phyloP scores from a whole-genome alignment of 2,113 vertebrate genomes.

The Casuarius casuarius region DNA sequence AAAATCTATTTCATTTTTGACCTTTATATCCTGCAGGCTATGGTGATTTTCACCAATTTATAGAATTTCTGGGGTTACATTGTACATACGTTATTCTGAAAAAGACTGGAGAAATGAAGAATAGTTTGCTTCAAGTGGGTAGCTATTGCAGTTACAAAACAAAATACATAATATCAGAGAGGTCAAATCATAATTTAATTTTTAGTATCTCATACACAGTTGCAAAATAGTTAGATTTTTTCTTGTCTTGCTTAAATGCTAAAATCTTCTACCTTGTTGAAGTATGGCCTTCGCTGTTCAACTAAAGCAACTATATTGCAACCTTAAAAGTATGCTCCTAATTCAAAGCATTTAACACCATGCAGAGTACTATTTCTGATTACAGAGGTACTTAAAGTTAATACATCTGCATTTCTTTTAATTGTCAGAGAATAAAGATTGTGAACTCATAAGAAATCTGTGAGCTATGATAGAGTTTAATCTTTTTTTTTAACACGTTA shows the following conservation, averaged over 20 bases:
- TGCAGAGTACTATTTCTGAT: not conserved
- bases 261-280: not conserved
- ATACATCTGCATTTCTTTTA: not conserved
- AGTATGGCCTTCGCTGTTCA: not conserved
- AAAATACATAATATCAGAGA: not conserved
- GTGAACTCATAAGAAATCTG: not conserved
- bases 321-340: not conserved
- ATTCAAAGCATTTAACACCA: not conserved
- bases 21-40: not conserved
- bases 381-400: slow-evolving; percentile 25
- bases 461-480: not conserved
- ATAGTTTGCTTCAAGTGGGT: not conserved
- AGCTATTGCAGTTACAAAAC: not conserved
- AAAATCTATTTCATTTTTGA: slow-evolving; percentile 35
- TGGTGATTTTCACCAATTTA: not conserved
- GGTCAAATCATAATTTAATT: not conserved
- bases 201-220: not conserved
- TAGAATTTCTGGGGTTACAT: not conserved
- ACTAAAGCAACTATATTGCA: not conserved
- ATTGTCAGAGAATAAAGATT: not conserved
- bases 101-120: not conserved
- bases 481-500: not conserved
- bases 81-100: not conserved
- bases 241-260: not conserved
- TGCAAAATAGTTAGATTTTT: not conserved